Evolutionary conservation across 2,113 vertebrate genomes (phyloP).

Genomic region (Macaca nemestrina): DNA sequence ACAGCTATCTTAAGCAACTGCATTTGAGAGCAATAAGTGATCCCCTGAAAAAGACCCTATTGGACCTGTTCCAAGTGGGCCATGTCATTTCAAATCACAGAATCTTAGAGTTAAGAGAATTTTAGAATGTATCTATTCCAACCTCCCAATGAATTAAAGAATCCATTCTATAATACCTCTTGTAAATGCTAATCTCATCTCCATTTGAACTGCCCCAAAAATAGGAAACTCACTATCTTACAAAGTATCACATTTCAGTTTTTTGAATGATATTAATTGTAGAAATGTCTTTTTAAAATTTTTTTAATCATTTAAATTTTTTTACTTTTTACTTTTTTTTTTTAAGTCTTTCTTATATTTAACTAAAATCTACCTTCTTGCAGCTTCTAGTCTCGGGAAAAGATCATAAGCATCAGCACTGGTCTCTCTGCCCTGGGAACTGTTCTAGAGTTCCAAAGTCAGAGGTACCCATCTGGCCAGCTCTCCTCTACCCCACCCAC

Average conservation of each 20-base stretch:
- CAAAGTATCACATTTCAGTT: background rate
- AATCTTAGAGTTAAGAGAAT: background rate
- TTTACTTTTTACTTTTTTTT: too few relatives aligned
- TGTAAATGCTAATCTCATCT: background rate
- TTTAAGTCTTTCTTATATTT: background rate
- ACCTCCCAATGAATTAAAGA: background rate
- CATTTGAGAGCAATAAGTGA: background rate
- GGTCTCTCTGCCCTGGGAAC: background rate
- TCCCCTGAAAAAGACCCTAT: background rate
- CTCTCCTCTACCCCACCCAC: too few relatives aligned
- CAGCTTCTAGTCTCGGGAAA: background rate
- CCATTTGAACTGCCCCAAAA: background rate
- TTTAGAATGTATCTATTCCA: background rate
- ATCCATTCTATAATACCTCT: background rate
- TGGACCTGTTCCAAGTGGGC: background rate
- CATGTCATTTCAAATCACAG: background rate
- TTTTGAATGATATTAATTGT: background rate
- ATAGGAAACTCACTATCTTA: background rate
- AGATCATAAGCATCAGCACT: background rate
- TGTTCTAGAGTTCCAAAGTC: background rate
- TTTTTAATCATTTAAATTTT: too few relatives aligned
- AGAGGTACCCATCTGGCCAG: background rate
- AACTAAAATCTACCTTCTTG: background rate
- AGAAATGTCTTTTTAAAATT: background rate
- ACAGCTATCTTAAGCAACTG: background rate